Base-by-base conservation (phyloP, 1,140 invertebrate species). In the Formica exsecta region DNA sequence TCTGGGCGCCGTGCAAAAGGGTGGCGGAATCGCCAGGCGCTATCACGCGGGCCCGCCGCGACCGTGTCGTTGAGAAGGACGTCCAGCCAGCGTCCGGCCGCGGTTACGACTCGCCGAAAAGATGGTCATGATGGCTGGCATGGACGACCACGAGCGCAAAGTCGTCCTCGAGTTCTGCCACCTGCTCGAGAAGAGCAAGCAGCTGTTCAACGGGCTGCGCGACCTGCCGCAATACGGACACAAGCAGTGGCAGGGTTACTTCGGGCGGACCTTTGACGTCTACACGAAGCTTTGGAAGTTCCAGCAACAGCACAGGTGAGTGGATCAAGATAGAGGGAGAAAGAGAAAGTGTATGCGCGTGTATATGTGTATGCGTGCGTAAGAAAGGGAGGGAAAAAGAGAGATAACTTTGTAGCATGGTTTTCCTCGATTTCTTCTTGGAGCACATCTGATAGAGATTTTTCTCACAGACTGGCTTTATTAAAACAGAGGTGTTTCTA, bases 201-300 rank as follows among this genome's bases (percentile, higher is more conserved):
- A 99, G 95, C 96, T 99, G 74, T 99, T 99, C 95, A 99, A 99
- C 95, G 98, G 98, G 87, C 96, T 99, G 90, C 97, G 98, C 94
- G 98, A 99, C 95, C 96, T 99, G 89, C 99, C 98, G 59, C 98
- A 99, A 94, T 99, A 99, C 96, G 99, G 99, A 11, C 98, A 99
- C 95, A 99, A 99, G 94, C 98, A 99, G 95, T 99, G 99, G 99
- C 98, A 99, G 95, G 97, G 98, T 8, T 99, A 99, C 95, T 99
- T 99, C 96, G 98, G 98, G 9, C 96, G 98, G 85, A 99, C 99
- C 70, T 99, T 99, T 95, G 99, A 99, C 96, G 98, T 99, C 74
- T 99, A 99, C 95, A 99, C 99, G 44, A 99, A 99, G 95, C 96
- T 99, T 64, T 99, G 99, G 99, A 99, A 99, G 95, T 99, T 99